phyloP scores from a whole-genome alignment of 2,797 vertebrate genomes.

The Catharus ustulatus region DNA sequence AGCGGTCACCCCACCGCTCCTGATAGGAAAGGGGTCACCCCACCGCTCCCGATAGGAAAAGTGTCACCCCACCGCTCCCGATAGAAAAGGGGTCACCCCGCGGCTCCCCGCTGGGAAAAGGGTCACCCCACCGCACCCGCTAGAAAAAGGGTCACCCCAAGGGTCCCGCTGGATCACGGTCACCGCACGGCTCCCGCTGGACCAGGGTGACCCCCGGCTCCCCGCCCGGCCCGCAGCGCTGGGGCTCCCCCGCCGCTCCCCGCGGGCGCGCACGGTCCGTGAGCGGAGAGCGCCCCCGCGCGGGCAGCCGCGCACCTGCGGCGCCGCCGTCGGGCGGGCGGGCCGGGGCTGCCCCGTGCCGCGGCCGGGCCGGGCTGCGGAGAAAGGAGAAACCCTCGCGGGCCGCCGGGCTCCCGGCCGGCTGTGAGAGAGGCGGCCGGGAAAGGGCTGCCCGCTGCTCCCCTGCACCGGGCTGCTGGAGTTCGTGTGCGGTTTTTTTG shows the following conservation, averaged over 20 bases:
- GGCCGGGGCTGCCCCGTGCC: neutral
- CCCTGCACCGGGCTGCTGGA: no score
- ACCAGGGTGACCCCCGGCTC: no score
- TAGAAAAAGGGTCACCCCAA: no score
- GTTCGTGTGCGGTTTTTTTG: no score
- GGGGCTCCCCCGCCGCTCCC: neutral
- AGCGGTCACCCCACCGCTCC: neutral
- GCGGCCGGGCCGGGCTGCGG: no score
- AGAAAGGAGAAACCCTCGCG: fast-evolving
- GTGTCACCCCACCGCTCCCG: fast-evolving
- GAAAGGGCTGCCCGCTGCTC: neutral
- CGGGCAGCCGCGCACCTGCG: constrained; percentile 5
- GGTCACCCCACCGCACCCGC: no score
- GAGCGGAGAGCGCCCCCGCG: constrained; percentile 75
- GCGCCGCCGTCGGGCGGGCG: neutral
- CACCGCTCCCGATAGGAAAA: fast-evolving
- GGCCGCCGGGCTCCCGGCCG: neutral
- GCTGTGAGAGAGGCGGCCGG: neutral
- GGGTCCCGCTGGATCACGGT: no score
- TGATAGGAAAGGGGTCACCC: no score
- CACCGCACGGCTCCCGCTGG: no score
- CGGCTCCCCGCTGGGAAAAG: neutral
- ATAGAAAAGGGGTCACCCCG: no score
- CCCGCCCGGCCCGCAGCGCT: no score
- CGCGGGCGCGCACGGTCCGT: neutral